Percentiles rank a stretch among this genome's conserved stretches.
phyloP scores from a whole-genome alignment of 1,140 invertebrate species.

The Temnothorax curvispinosus region DNA sequence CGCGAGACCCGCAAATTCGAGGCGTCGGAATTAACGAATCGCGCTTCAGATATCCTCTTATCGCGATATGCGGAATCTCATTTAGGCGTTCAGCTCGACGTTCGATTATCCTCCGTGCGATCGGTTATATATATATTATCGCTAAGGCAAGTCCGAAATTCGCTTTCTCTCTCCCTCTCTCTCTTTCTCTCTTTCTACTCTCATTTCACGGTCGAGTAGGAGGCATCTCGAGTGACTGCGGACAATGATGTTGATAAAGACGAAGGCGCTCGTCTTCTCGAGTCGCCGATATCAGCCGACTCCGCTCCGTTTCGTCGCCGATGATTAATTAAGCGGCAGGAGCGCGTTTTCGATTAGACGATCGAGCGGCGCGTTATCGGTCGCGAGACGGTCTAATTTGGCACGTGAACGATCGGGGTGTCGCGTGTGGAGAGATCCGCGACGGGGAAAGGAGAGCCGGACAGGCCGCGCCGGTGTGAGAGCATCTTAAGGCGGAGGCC shows the following conservation, averaged over 20 bases:
- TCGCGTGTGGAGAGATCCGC: neutral
- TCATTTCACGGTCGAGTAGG: slow-evolving; percentile 56
- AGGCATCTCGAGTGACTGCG: slow-evolving; percentile 24
- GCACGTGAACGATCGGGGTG: neutral
- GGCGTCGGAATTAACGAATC: neutral
- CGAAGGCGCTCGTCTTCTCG: neutral
- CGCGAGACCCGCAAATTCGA: neutral
- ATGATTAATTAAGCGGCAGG: slow-evolving; percentile 21
- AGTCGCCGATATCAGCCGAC: neutral
- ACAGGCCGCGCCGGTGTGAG: neutral
- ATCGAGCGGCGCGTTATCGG: slow-evolving; percentile 1
- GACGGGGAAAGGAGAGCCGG: neutral
- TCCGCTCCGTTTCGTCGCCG: slow-evolving; percentile 1
- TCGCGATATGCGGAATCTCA: neutral
- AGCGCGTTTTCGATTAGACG: neutral
- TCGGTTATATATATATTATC: slow-evolving; percentile 44
- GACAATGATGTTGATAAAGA: slow-evolving; percentile 45
- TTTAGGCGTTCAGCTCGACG: neutral
- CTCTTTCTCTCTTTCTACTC: slow-evolving; percentile 1
- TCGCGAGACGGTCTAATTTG: slow-evolving; percentile 10
- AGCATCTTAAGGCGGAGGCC: slow-evolving; percentile 32
- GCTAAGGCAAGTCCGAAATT: neutral
- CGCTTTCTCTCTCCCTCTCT: slow-evolving; percentile 1
- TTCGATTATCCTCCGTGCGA: slow-evolving; percentile 7
- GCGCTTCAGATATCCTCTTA: neutral